These are phyloP conservation scores for Pseudococcus longispinus DNA, from an alignment of 2,888 invertebrate species.

Conservation along the genomic window DNA sequence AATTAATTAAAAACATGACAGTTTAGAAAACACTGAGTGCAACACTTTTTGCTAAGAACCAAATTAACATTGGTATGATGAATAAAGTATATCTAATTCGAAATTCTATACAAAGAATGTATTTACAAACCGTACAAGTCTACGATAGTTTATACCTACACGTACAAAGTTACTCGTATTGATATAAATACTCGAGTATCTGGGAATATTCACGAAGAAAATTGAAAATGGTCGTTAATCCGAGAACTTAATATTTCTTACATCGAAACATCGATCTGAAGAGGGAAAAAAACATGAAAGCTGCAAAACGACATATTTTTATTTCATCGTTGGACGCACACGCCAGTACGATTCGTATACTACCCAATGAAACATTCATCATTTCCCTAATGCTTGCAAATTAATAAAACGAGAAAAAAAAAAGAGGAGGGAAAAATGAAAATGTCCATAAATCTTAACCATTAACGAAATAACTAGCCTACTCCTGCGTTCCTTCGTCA, in stretches of 20 bases:
- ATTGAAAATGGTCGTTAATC: no score
- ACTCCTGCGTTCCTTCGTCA: background rate
- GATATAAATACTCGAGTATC: no score
- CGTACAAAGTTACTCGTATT: no score
- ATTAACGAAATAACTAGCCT: conserved; percentile 23
- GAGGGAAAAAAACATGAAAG: no score
- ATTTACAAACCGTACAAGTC: no score
- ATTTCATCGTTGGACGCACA: background rate
- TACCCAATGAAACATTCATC: conserved; percentile 1
- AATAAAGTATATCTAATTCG: no score
- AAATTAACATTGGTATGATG: background rate
- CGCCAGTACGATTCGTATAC: background rate
- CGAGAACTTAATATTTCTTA: no score
- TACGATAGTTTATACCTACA: no score
- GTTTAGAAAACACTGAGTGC: background rate
- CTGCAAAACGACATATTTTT: background rate
- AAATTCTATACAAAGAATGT: no score
- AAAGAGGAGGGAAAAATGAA: background rate
- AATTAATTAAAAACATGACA: background rate
- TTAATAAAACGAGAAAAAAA: background rate
- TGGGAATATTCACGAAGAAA: no score
- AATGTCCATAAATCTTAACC: conserved; percentile 24
- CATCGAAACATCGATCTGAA: no score
- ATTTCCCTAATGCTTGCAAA: conserved; percentile 11
- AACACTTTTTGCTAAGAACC: background rate